These are phyloP conservation scores for Proctacanthus coquilletti DNA, from an alignment of 1,140 invertebrate species.

Conservation along the genomic window DNA sequence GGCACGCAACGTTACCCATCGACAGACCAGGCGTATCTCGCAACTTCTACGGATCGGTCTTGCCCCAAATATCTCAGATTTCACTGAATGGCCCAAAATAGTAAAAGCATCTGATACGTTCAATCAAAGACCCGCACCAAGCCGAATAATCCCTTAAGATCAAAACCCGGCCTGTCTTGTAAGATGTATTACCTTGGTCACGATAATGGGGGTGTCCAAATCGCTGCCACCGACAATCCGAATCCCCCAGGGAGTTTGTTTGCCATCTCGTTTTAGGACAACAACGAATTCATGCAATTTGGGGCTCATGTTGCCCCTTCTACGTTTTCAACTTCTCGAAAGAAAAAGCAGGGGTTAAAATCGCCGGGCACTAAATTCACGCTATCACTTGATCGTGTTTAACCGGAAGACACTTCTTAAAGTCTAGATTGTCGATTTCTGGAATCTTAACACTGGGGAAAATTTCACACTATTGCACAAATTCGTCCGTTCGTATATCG, in stretches of 20 bases:
- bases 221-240: constrained; percentile 80
- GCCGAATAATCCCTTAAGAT: no score
- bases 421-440: not conserved
- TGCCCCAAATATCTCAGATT: no score
- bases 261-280: constrained; percentile 56
- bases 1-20: no score
- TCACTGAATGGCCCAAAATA: no score
- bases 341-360: no score
- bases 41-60: no score
- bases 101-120: no score
- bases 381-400: not conserved
- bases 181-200: constrained; percentile 86
- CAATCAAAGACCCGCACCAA: no score
- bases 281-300: constrained; percentile 56
- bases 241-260: constrained; percentile 74
- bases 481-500: no score
- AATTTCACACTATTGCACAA: not conserved
- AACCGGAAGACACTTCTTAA: not conserved
- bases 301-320: constrained; percentile 30
- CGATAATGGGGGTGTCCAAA: constrained; percentile 71
- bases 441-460: not conserved
- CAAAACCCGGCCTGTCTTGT: no score
- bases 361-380: no score
- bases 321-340: not conserved
- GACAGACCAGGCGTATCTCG: no score